These are phyloP conservation scores for Archaeoteleia sp. DNA, from an alignment of 2,888 invertebrate species.

Conservation along the genomic window DNA sequence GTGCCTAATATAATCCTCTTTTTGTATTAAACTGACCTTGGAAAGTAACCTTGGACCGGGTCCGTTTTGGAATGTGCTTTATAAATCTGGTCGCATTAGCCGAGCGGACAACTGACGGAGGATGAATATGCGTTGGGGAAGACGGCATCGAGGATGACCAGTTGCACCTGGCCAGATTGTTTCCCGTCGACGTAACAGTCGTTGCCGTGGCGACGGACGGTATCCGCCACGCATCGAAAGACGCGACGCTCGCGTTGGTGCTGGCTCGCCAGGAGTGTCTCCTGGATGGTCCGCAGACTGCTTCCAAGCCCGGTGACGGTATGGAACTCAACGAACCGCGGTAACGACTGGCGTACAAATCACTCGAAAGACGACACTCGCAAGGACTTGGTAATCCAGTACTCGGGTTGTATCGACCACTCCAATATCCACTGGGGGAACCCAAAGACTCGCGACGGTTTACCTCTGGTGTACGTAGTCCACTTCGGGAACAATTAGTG, in stretches of 20 bases:
- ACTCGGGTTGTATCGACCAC: slow-evolving; percentile 62
- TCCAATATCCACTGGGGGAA: slow-evolving; percentile 67
- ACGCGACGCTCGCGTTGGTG: slow-evolving; percentile 63
- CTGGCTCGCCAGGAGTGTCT: slow-evolving; percentile 71
- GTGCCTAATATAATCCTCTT: no score
- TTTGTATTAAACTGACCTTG: slow-evolving; percentile 66
- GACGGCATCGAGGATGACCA: slow-evolving; percentile 76
- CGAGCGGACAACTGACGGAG: slow-evolving; percentile 55
- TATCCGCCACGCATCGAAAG: slow-evolving; percentile 71
- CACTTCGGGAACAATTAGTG: slow-evolving; percentile 52
- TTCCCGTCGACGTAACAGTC: slow-evolving; percentile 60
- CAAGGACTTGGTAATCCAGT: slow-evolving; percentile 70
- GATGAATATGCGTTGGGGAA: slow-evolving; percentile 75
- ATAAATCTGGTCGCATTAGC: slow-evolving; percentile 54
- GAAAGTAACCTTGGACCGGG: slow-evolving; percentile 73
- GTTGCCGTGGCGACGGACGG: slow-evolving; percentile 59
- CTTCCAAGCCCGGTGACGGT: slow-evolving; percentile 69
- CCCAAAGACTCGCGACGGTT: slow-evolving; percentile 70
- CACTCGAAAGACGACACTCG: slow-evolving; percentile 71
- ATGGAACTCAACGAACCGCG: slow-evolving; percentile 73
- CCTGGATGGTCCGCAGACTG: slow-evolving; percentile 65
- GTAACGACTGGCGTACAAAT: slow-evolving; percentile 70
- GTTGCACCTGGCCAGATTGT: slow-evolving; percentile 64
- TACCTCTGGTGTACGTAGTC: slow-evolving; percentile 69
- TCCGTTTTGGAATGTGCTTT: slow-evolving; percentile 65